Percentiles rank a stretch among this genome's conserved stretches.
phyloP scores from a whole-genome alignment of 23 tunicate species.

The Trididemnum clinides region DNA sequence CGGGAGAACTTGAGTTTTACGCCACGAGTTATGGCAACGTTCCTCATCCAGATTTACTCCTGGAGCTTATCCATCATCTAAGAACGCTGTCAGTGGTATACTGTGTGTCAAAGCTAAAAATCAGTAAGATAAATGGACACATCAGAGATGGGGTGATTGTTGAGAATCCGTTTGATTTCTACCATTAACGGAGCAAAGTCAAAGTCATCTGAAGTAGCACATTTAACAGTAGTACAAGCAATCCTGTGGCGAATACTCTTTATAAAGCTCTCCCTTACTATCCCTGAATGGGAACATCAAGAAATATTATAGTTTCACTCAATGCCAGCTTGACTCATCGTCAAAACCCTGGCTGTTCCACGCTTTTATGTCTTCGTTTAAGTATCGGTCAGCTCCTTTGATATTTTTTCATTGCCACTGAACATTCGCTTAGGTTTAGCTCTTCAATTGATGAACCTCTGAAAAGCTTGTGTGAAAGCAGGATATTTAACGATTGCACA shows the following conservation, averaged over 20 bases:
- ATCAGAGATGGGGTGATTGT: neutral
- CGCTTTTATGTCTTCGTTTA: neutral
- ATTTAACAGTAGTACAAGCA: neutral
- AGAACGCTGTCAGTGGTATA: neutral
- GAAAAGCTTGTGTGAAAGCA: constrained; percentile 20
- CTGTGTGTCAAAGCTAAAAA: neutral
- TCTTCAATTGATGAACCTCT: neutral
- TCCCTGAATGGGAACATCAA: neutral
- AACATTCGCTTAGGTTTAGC: neutral
- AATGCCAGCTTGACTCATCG: neutral
- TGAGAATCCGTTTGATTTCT: neutral
- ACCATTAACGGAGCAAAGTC: neutral
- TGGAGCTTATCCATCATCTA: neutral
- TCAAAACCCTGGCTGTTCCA: neutral
- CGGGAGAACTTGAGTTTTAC: neutral
- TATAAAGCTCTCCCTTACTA: constrained; percentile 9
- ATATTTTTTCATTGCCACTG: constrained; percentile 13
- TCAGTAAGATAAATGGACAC: neutral
- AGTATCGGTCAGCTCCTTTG: constrained; percentile 15
- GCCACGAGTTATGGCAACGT: neutral
- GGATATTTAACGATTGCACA: constrained; percentile 5
- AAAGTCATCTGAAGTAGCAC: neutral
- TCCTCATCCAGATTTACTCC: neutral
- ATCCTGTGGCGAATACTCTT: neutral
- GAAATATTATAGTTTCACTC: neutral